Base-by-base conservation (phyloP, 2,888 invertebrate species). In the Lissonota sp. region DNA sequence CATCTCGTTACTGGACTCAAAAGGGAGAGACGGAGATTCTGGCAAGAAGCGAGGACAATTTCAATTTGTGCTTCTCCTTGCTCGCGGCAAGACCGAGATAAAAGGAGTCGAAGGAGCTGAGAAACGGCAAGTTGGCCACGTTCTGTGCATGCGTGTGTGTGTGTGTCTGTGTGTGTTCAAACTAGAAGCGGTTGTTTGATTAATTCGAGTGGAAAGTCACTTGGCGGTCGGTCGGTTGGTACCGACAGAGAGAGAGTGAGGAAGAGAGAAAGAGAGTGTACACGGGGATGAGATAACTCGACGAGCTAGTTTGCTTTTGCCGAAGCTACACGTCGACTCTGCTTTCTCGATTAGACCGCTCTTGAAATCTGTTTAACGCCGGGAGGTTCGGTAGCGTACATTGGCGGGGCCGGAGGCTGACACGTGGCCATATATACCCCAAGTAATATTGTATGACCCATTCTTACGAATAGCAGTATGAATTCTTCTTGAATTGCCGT, bases 351-450 rank as follows among this genome's bases (percentile, higher is more conserved):
- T 84, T 80, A 83, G 78, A 79, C 72, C 76, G 75, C 80, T 80
- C 84, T 75, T 78, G 78, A 82, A 84, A 84, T 84, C 82, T 84
- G 84, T 82, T 84, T 82, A 84, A 82, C 79, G 80, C 79, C 79
- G 64, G 64, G 62, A 58, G 62, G 73, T 12, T 42, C 46, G 37
- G 42, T 63, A 49, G 51, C 10, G 64, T 46, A 51, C 14, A 57
- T 64, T 44, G 37, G 39, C 63, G 63, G 26, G 3, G 63, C 53
- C 7, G 14, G 14, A 14, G 63, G 12, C 55, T 12, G 53, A 53
- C 26, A 53, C 44, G 37, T 37, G 49, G 49, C 57, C 51, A 57
- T 44, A 44, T 8, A 42, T 40, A 63, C 7, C 26, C 26, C 8
- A n/a, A 26, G 26, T 37, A 57, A 10, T 42, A 57, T 40, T 26